Conservation (phyloP, 2,797 vertebrate genomes). For the Enteromius unitaeniatus region DNA sequence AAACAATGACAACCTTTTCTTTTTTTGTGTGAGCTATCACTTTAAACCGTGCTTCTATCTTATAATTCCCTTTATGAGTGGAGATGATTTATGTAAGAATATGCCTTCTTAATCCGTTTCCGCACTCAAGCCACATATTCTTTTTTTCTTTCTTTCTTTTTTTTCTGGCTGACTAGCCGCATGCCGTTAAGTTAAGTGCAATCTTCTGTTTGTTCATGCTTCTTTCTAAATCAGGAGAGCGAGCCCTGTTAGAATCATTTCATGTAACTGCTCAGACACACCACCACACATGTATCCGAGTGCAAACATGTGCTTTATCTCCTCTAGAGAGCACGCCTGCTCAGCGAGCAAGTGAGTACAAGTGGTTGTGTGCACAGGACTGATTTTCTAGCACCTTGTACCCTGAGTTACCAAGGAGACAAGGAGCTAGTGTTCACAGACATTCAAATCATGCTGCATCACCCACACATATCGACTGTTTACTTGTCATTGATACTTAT, state of each 20-base stretch:
- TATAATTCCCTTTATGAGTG: not conserved
- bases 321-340: constrained; percentile 1
- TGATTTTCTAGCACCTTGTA: constrained; percentile 28
- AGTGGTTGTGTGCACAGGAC: not conserved
- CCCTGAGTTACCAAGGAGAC: constrained; percentile 37
- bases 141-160: not conserved
- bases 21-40: not conserved
- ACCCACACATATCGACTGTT: constrained; percentile 10
- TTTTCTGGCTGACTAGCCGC: constrained; percentile 25
- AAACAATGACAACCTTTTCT: not conserved
- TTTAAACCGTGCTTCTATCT: not conserved
- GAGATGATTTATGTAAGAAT: not conserved
- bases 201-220: constrained; percentile 36
- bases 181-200: constrained; percentile 42
- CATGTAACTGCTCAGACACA: constrained; percentile 28
- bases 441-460: not conserved
- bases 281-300: constrained; percentile 3
- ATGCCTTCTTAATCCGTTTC: not conserved
- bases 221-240: constrained; percentile 33
- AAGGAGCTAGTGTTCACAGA: not conserved
- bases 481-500: not conserved
- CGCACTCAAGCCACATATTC: not conserved
- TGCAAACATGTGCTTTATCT: constrained; percentile 24
- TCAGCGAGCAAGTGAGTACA: not conserved
- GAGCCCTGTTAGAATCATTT: constrained; percentile 34